A percentile compares a stretch with the other conserved stretches of the same genome.
Evolutionary conservation across 2,888 invertebrate genomes (phyloP).

Genomic region (Aphelenchoides bicaudatus): DNA sequence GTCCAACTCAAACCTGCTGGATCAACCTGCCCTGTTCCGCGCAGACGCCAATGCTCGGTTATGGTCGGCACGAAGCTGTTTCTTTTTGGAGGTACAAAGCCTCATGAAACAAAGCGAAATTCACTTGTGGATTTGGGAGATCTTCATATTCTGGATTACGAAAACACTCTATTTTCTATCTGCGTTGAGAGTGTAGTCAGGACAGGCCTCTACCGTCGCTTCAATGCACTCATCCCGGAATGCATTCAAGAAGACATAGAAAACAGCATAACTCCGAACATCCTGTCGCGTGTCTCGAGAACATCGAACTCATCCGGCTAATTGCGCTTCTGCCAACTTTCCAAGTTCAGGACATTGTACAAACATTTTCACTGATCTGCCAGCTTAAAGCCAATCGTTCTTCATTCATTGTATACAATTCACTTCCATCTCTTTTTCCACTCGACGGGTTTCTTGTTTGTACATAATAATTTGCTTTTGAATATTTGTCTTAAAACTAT

Average conservation of each 20-base stretch:
- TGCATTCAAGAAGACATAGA: conserved; percentile 1
- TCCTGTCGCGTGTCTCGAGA: too few relatives aligned
- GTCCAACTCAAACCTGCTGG: conserved; percentile 66
- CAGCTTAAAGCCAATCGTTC: too few relatives aligned
- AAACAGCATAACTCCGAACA: neutral
- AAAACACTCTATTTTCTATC: conserved; percentile 17
- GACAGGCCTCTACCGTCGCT: neutral
- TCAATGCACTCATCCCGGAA: neutral
- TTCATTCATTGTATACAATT: too few relatives aligned
- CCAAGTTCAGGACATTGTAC: too few relatives aligned
- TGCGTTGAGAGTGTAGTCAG: conserved; percentile 10
- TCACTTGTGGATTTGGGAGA: conserved; percentile 49
- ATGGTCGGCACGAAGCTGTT: conserved; percentile 73
- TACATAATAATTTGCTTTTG: too few relatives aligned
- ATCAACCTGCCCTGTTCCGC: conserved; percentile 59
- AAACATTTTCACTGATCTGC: too few relatives aligned
- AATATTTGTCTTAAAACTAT: too few relatives aligned
- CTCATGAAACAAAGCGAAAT: conserved; percentile 13
- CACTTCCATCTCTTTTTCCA: too few relatives aligned
- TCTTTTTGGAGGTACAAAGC: conserved; percentile 81
- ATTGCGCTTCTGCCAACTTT: too few relatives aligned
- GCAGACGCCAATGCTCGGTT: conserved; percentile 74
- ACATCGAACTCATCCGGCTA: too few relatives aligned
- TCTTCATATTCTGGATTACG: conserved; percentile 52
- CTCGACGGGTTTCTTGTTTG: too few relatives aligned